phyloP scores from a whole-genome alignment of 2,113 vertebrate genomes.

The Rhinichthys klamathensis region DNA sequence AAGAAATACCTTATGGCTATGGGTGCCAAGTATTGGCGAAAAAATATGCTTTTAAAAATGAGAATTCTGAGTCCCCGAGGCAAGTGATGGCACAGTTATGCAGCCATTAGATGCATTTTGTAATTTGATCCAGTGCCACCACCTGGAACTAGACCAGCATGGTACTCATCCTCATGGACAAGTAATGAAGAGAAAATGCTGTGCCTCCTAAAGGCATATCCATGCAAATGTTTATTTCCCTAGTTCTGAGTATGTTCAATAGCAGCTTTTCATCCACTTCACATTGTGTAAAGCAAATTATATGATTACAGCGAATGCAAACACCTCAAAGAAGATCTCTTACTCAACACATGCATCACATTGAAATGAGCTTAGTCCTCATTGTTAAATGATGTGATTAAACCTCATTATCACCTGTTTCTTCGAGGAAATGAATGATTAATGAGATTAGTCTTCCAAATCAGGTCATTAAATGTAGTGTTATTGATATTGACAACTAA shows the following conservation, averaged over 20 bases:
- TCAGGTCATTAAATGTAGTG: constrained; percentile 17
- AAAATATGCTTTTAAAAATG: constrained; percentile 28
- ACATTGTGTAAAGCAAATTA: neutral
- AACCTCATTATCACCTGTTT: constrained; percentile 26
- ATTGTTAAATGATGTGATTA: constrained; percentile 17
- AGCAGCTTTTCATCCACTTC: neutral
- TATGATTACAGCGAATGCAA: neutral
- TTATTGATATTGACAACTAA: neutral
- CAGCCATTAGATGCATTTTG: constrained; percentile 38
- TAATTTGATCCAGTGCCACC: constrained; percentile 23
- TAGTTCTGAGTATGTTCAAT: neutral
- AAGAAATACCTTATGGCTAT: neutral
- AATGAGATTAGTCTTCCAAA: constrained; percentile 39
- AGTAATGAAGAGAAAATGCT: constrained; percentile 16
- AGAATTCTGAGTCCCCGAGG: neutral
- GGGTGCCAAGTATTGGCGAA: neutral
- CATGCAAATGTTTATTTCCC: neutral
- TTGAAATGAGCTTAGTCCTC: neutral
- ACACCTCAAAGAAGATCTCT: neutral
- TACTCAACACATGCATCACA: neutral
- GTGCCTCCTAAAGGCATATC: neutral
- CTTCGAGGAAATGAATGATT: constrained; percentile 23
- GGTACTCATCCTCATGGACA: constrained; percentile 4
- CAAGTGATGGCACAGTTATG: neutral
- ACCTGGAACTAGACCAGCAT: constrained; percentile 12